Evolutionary conservation across 2,888 invertebrate genomes (phyloP).

Genomic region (Temnothorax ravouxi): DNA sequence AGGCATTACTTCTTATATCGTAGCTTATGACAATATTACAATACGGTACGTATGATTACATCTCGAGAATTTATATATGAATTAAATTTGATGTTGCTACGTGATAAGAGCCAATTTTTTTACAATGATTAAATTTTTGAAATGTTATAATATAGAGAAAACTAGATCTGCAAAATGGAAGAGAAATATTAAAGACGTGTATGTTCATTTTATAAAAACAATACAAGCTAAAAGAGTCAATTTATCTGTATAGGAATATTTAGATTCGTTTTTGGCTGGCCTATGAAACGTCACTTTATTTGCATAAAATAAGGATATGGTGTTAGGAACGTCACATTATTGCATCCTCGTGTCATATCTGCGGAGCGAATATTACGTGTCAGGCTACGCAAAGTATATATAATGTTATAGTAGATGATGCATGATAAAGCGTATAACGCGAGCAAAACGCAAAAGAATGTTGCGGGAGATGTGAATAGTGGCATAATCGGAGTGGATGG

Average conservation of each 20-base stretch:
- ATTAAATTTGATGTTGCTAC: background rate
- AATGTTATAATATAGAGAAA: background rate
- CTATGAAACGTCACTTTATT: slow-evolving; percentile 50
- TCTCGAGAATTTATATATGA: background rate
- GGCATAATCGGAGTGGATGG: background rate
- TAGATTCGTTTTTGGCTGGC: slow-evolving; percentile 16
- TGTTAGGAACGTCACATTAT: slow-evolving; percentile 55
- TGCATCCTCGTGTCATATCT: slow-evolving; percentile 52
- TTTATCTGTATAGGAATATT: background rate
- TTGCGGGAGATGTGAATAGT: slow-evolving; percentile 1
- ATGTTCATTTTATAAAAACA: background rate
- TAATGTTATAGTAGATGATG: slow-evolving; percentile 19
- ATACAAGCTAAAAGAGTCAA: background rate
- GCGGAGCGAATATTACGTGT: slow-evolving; percentile 13
- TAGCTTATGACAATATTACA: background rate
- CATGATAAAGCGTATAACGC: slow-evolving; percentile 27
- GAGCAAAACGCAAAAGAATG: slow-evolving; percentile 19
- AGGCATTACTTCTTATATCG: slow-evolving; percentile 12
- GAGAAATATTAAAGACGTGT: background rate
- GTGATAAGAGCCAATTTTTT: background rate
- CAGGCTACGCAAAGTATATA: slow-evolving; percentile 31
- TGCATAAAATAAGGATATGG: slow-evolving; percentile 45
- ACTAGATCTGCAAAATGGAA: background rate
- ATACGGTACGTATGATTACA: background rate
- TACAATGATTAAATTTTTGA: background rate